Evolutionary conservation across 2,797 vertebrate genomes (phyloP).

Genomic region (Pseudopleuronectes americanus): DNA sequence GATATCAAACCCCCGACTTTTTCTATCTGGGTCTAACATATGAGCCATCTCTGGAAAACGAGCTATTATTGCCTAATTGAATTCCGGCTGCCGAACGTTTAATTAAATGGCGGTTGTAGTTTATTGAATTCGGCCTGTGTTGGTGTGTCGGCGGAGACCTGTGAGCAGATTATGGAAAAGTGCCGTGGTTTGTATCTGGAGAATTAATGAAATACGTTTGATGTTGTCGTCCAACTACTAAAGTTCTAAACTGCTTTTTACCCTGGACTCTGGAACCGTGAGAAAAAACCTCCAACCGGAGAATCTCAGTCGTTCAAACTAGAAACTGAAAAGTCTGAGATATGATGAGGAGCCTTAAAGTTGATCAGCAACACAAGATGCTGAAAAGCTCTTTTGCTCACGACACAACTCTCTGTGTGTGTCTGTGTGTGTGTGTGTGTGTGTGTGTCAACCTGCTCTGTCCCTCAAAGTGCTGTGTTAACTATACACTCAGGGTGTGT

Average conservation of each 20-base stretch:
- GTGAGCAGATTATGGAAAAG: conserved; percentile 65
- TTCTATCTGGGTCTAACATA: conserved; percentile 61
- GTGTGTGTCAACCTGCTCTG: conserved; percentile 17
- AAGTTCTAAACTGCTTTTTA: no score
- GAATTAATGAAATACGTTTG: conserved; percentile 30
- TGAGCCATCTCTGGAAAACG: conserved; percentile 66
- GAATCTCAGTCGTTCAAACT: no score
- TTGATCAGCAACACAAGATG: neutral
- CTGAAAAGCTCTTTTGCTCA: neutral
- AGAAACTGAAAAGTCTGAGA: no score
- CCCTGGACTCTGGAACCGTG: no score
- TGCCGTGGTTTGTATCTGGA: conserved; percentile 32
- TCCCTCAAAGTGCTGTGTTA: conserved; percentile 64
- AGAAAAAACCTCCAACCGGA: no score
- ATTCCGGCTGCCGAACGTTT: conserved; percentile 75
- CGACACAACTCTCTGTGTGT: neutral
- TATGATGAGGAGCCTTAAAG: no score
- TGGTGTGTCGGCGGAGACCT: conserved; percentile 61
- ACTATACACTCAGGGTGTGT: conserved; percentile 61
- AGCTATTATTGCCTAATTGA: conserved; percentile 79
- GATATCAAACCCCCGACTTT: conserved; percentile 56
- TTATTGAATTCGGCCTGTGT: conserved; percentile 72
- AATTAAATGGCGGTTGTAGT: conserved; percentile 76
- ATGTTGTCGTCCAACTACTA: neutral
- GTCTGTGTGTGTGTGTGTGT: no score